These are phyloP conservation scores for Fratercula arctica DNA, from an alignment of 2,797 vertebrate genomes.

Conservation along the genomic window DNA sequence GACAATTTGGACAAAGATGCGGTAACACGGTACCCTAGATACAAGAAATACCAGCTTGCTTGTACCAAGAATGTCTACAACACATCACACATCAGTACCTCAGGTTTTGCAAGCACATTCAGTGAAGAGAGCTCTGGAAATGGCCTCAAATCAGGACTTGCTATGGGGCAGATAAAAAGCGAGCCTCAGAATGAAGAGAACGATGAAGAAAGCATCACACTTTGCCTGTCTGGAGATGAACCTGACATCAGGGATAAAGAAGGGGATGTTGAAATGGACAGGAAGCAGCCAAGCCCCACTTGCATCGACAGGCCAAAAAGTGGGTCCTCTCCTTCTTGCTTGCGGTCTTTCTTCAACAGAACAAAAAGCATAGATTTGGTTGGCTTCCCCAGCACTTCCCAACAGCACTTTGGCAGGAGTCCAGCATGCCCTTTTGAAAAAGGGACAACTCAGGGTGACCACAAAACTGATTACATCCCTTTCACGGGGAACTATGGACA, in stretches of 20 bases:
- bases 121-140: constrained; percentile 81
- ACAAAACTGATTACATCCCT: constrained; percentile 92
- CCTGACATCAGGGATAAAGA: constrained; percentile 86
- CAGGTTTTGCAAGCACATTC: constrained; percentile 98
- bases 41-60: constrained; percentile 98
- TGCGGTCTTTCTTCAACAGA: constrained; percentile 88
- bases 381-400: constrained; percentile 86
- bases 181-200: constrained; percentile 89
- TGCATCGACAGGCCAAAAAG: constrained; percentile 80
- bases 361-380: constrained; percentile 85
- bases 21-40: constrained; percentile 92
- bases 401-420: constrained; percentile 91
- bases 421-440: constrained; percentile 91
- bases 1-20: constrained; percentile 86
- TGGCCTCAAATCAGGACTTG: constrained; percentile 78
- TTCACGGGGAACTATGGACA: constrained; percentile 86
- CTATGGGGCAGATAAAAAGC: constrained; percentile 89
- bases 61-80: constrained; percentile 98
- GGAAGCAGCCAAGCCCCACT: constrained; percentile 78
- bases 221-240: constrained; percentile 93
- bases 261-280: constrained; percentile 88
- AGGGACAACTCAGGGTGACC: constrained; percentile 98
- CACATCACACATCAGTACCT: constrained; percentile 96
- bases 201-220: constrained; percentile 86
- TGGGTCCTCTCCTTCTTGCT: constrained; percentile 88